Conservation (phyloP, 2,797 vertebrate genomes). For the Chromobotia macracanthus region DNA sequence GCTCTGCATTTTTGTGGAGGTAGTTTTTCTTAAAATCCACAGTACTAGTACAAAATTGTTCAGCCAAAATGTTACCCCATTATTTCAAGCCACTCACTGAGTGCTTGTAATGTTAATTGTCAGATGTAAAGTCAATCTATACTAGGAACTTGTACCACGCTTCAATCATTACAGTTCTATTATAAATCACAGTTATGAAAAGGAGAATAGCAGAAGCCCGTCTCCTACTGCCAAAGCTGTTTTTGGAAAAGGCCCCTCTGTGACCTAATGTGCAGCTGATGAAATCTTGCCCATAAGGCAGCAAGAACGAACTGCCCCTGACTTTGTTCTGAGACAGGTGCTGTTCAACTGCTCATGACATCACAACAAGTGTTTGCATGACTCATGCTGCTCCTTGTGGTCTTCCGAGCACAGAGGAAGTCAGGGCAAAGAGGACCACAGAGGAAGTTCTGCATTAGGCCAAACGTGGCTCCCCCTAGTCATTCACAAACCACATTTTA, state of each 20-base stretch:
- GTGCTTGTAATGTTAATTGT: neutral
- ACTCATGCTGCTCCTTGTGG: conserved; percentile 65
- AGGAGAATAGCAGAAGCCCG: neutral
- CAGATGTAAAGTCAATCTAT: conserved; percentile 5
- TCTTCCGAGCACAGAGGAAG: conserved; percentile 43
- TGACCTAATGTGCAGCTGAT: conserved; percentile 51
- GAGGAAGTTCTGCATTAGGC: neutral
- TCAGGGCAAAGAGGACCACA: neutral
- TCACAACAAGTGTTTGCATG: conserved; percentile 77
- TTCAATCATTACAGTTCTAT: conserved; percentile 25
- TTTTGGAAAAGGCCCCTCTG: conserved; percentile 46
- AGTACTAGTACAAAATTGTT: neutral
- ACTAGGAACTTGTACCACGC: neutral
- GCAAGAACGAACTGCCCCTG: conserved; percentile 43
- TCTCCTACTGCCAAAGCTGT: conserved; percentile 45
- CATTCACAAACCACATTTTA: neutral
- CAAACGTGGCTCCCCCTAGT: neutral
- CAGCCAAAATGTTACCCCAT: neutral
- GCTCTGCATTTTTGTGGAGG: neutral
- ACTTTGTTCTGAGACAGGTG: conserved; percentile 70
- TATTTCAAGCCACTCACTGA: conserved; percentile 7
- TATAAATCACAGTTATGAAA: conserved; percentile 38
- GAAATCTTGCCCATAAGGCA: conserved; percentile 56
- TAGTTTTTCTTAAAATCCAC: neutral
- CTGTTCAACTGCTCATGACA: conserved; percentile 76